Conservation (phyloP, 2,888 invertebrate genomes). For the Sphaerophoria rueppellii region DNA sequence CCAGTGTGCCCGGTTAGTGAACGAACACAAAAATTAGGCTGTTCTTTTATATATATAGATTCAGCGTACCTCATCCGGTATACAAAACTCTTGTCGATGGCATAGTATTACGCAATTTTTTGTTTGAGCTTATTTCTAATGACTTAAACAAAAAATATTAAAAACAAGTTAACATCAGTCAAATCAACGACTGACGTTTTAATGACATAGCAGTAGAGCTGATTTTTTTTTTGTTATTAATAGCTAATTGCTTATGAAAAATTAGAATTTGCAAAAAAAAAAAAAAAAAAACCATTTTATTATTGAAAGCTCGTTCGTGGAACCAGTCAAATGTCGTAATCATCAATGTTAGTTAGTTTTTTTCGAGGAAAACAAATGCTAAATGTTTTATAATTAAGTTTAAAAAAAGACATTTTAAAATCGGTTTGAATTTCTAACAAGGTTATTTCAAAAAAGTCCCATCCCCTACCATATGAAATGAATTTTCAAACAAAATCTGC, state of each 20-base stretch:
- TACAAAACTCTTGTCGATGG: slow-evolving; percentile 13
- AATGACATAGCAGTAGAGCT: slow-evolving; percentile 4
- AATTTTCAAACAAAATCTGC: slow-evolving; percentile 2
- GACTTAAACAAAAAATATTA: not conserved
- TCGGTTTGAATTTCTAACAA: slow-evolving; percentile 23
- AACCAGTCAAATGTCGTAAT: slow-evolving; percentile 20
- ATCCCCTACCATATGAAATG: not conserved
- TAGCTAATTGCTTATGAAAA: slow-evolving; percentile 6
- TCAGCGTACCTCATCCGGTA: slow-evolving; percentile 12
- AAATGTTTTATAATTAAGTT: slow-evolving; percentile 20
- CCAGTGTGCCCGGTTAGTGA: too few species aligned
- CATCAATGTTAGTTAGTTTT: not conserved
- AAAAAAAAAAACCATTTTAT: not conserved
- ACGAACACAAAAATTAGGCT: too few species aligned
- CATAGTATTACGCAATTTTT: slow-evolving; percentile 30
- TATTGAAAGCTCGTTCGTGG: not conserved
- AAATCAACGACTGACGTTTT: slow-evolving; percentile 26
- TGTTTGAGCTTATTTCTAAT: slow-evolving; percentile 23
- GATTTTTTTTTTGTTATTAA: not conserved
- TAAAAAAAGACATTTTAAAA: slow-evolving; percentile 15
- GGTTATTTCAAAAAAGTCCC: slow-evolving; percentile 18
- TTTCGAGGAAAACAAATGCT: not conserved
- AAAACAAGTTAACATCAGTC: slow-evolving; percentile 54
- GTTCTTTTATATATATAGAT: too few species aligned
- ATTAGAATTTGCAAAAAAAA: slow-evolving; percentile 14